Conservation (phyloP, 2,888 invertebrate genomes). For the Cosmia trapezina region DNA sequence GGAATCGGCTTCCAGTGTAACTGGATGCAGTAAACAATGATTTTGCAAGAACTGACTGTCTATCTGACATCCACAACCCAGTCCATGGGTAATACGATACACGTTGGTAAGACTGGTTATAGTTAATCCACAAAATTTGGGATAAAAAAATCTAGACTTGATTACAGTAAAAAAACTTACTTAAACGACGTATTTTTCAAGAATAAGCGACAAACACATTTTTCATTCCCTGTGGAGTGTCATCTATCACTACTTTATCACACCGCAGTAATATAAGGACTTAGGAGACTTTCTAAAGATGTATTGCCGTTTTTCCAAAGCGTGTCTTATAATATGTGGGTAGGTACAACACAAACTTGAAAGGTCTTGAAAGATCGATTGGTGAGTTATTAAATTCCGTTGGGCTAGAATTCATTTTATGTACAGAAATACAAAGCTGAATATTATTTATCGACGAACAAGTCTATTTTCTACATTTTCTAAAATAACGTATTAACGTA, state of each 20-base stretch:
- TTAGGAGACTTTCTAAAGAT: slow-evolving; percentile 33
- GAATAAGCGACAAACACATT: background rate
- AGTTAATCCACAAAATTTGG: background rate
- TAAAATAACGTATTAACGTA: background rate
- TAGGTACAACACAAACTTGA: slow-evolving; percentile 22
- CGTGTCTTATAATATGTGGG: slow-evolving; percentile 7
- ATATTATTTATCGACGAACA: background rate
- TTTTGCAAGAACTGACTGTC: background rate
- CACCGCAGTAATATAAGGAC: background rate
- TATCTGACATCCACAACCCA: background rate
- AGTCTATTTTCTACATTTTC: background rate
- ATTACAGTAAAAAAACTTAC: slow-evolving; percentile 1
- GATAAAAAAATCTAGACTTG: background rate
- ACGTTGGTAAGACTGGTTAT: background rate
- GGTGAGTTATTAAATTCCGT: slow-evolving; percentile 44
- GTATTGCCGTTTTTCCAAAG: slow-evolving; percentile 22
- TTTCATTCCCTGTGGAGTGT: slow-evolving; percentile 8
- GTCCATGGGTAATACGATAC: too few species aligned
- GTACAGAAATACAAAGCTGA: slow-evolving; percentile 5
- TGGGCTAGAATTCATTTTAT: slow-evolving; percentile 19
- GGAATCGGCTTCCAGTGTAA: background rate
- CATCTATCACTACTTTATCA: slow-evolving; percentile 33
- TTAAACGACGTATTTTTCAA: background rate
- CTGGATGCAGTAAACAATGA: background rate
- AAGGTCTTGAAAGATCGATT: slow-evolving; percentile 42